A percentile compares a stretch with the other conserved stretches of the same genome.
Conservation (phyloP, 2,888 invertebrate species). For the Heliconius cydno region DNA sequence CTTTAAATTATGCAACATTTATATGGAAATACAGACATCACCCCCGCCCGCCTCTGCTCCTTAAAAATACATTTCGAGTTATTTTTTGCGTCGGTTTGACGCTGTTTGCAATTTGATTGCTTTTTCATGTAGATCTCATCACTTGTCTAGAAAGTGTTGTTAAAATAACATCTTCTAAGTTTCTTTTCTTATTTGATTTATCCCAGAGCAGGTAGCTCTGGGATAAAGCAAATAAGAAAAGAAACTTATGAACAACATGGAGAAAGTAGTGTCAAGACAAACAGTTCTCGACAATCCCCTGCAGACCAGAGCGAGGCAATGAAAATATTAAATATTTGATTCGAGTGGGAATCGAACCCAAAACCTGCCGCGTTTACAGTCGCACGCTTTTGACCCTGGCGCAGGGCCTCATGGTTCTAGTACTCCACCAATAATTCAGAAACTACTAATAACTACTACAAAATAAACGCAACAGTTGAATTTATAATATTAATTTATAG, state of each 20-base stretch:
- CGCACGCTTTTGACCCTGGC: too few relatives aligned
- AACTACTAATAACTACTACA: not conserved
- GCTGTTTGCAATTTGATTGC: constrained; percentile 74
- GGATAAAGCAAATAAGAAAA: too few relatives aligned
- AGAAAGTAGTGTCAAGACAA: not conserved
- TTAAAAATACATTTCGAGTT: constrained; percentile 76
- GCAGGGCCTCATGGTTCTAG: too few relatives aligned
- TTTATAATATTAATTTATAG: not conserved
- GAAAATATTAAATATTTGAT: too few relatives aligned
- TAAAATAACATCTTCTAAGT: not conserved
- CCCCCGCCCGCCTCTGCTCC: constrained; percentile 59
- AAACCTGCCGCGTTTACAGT: too few relatives aligned
- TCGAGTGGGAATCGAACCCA: too few relatives aligned
- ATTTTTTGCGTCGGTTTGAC: constrained; percentile 76
- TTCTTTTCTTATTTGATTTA: not conserved
- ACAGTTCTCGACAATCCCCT: not conserved
- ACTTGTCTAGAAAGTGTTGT: constrained; percentile 17
- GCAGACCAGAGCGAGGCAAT: too few relatives aligned
- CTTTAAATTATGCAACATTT: constrained; percentile 82
- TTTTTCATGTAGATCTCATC: constrained; percentile 78
- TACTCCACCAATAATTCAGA: too few relatives aligned
- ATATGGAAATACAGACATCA: constrained; percentile 77
- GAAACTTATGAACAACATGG: too few relatives aligned
- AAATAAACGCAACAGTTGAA: constrained; percentile 9
- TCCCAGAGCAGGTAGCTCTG: not conserved